Base-by-base conservation (phyloP, 2,797 vertebrate genomes). In the Tympanoctomys barrerae region DNA sequence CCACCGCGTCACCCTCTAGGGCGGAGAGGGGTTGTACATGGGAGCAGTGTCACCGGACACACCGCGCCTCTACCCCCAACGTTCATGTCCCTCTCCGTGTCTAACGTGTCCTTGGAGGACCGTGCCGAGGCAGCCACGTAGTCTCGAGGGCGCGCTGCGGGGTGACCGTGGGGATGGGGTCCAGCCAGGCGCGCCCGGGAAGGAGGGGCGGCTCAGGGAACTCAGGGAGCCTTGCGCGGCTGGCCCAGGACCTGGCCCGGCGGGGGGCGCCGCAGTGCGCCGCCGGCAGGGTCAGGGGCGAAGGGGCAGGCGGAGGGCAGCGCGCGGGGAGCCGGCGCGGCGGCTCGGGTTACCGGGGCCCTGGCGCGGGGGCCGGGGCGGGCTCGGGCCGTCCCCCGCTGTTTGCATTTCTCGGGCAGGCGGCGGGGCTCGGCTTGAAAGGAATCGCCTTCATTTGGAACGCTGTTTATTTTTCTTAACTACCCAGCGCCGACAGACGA, bases 231-330 rank as follows among this genome's bases (percentile, higher is more conserved):
- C 49, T 31, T 4, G 39, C 5, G 28, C 49, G 1, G 59, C 64
- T 33, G 82, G 78, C 77, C 28, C 0, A 49, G 73, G 78, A 87
- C 57, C 73, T 0, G 28, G 68, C 89, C 83, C 16, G 3, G 94
- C 2, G 49, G 82, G 91, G 86, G 96, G 39, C 82, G 24, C 68
- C n/a, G 42, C 89, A 19, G 94, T 66, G 54, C 78, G 91, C 94
- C 42, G 94, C 93, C 95, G 99, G 99, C 99, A 97, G 98, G 99
- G 99, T 99, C 99, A 99, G 94, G 98, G 99, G 98, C 99, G 98
- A 99, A 99, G 99, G 99, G 99, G 99, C 99, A 99, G 46, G 0
- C 89, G 96, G 98, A 98, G 99, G 99, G 98, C 99, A 99, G 94
- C 96, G 90, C 96, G 98, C 98, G 95, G 98, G 98, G 98, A 97